These are phyloP conservation scores for Dunckerocampus dactyliophorus DNA, from an alignment of 2,113 vertebrate genomes.

Conservation along the genomic window DNA sequence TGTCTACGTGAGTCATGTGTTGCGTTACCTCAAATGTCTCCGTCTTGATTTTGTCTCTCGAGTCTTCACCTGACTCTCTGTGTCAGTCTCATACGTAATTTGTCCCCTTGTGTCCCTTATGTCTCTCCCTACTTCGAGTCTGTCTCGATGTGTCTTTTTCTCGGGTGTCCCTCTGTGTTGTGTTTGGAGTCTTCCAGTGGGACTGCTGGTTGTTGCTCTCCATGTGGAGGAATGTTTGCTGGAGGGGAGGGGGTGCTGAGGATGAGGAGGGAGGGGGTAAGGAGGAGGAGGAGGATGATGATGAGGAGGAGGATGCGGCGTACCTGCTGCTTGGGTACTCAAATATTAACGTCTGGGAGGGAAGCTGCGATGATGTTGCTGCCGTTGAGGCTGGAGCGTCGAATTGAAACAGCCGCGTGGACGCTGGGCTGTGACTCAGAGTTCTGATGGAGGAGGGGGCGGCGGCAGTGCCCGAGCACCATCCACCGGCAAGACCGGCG, in stretches of 20 bases:
- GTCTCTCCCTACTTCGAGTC: background rate
- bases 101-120: background rate
- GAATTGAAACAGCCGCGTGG: background rate
- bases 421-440: constrained; percentile 38
- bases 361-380: constrained; percentile 57
- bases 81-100: no score
- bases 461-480: constrained; percentile 58
- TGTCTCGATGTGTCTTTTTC: background rate
- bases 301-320: constrained; percentile 29
- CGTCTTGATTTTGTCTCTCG: no score
- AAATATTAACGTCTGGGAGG: constrained; percentile 58
- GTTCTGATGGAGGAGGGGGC: constrained; percentile 69
- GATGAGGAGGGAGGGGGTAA: constrained; percentile 10
- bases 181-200: constrained; percentile 42
- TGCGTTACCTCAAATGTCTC: no score
- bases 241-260: constrained; percentile 38
- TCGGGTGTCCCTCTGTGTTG: background rate
- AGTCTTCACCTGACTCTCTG: no score
- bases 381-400: background rate
- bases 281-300: constrained; percentile 27
- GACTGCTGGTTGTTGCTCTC: constrained; percentile 57
- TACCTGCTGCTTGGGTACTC: constrained; percentile 64
- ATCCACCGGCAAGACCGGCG: constrained; percentile 54
- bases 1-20: no score
- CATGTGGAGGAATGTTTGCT: constrained; percentile 64